A percentile compares a stretch with the other conserved stretches of the same genome.
phyloP scores from a whole-genome alignment of 2,888 invertebrate genomes.

The Dryobota labecula region DNA sequence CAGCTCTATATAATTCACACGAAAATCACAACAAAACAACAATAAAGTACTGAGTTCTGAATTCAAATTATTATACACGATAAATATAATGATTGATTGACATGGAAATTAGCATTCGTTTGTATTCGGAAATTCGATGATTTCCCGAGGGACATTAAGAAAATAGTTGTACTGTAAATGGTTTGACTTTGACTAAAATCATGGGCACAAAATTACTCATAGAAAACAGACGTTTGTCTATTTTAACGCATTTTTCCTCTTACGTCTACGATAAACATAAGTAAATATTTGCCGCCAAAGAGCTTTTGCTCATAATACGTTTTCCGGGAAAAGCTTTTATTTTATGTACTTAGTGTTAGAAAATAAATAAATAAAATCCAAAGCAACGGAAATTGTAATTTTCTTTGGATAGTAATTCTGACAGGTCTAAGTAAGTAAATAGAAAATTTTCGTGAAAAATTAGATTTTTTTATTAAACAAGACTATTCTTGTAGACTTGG shows the following conservation, averaged over 20 bases:
- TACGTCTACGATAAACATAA: slow-evolving; percentile 4
- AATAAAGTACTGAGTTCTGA: no score
- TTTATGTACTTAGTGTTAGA: background rate
- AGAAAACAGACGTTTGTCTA: background rate
- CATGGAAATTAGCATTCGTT: no score
- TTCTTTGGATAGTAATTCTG: slow-evolving; percentile 16
- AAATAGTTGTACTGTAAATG: no score
- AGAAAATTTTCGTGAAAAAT: background rate
- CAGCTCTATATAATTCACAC: no score
- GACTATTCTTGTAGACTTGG: background rate
- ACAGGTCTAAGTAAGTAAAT: no score
- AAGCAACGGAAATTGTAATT: slow-evolving; percentile 30
- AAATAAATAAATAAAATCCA: slow-evolving; percentile 22
- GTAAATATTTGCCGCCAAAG: background rate
- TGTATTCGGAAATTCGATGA: no score
- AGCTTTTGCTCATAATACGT: slow-evolving; percentile 26
- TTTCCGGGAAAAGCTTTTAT: slow-evolving; percentile 17
- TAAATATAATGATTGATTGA: no score
- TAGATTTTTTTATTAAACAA: background rate
- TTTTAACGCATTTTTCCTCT: slow-evolving; percentile 2
- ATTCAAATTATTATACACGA: no score
- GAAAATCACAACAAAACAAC: no score
- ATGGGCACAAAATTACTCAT: background rate
- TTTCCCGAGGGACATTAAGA: no score
- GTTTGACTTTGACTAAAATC: no score